Conservation (phyloP, 2,113 vertebrate genomes). For the Anser cygnoides region DNA sequence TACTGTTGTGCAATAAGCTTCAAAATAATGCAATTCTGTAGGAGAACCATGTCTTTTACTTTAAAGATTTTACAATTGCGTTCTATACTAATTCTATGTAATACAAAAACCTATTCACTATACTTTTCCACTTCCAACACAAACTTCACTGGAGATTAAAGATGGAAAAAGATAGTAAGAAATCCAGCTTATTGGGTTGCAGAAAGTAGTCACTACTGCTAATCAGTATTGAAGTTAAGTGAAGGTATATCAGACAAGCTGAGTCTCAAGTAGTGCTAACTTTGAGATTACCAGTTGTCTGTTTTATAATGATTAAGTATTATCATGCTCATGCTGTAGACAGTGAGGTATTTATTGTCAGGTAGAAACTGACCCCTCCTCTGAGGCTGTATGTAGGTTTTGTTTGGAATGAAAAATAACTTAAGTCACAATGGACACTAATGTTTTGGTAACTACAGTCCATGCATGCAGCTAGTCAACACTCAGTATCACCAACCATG, state of each 20-base stretch:
- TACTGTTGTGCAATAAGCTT: neutral
- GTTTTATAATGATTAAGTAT: neutral
- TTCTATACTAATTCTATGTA: neutral
- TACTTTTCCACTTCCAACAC: neutral
- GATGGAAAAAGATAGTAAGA: neutral
- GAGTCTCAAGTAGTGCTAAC: neutral
- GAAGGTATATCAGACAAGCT: neutral
- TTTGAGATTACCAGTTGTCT: neutral
- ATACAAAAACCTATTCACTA: neutral
- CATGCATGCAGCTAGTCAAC: neutral
- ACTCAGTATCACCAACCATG: neutral
- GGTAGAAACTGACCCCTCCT: fast-evolving
- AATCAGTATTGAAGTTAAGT: neutral
- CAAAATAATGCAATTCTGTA: neutral
- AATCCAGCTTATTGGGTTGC: neutral
- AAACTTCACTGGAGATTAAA: neutral
- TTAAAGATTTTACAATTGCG: fast-evolving
- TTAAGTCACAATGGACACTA: neutral
- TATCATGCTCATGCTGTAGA: neutral
- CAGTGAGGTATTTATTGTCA: neutral
- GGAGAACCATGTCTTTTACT: neutral
- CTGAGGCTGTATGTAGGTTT: neutral
- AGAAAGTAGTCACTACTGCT: neutral
- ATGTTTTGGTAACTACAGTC: neutral
- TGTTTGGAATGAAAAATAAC: neutral